Conservation (phyloP, 2,113 vertebrate species). For the Pelvicachromis taeniatus region DNA sequence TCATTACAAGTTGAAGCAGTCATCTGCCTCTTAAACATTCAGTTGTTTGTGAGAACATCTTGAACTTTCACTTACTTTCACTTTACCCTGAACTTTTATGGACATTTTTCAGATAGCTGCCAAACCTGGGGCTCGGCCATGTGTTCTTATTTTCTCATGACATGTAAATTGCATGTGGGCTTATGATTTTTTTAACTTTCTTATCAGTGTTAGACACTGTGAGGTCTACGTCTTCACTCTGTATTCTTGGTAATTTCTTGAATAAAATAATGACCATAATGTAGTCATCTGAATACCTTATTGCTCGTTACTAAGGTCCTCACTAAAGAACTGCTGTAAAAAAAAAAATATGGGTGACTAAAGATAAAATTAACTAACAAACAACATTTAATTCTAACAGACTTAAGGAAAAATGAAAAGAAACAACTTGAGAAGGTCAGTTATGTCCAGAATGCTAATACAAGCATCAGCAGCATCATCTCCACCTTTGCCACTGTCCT, state of each 20-base stretch:
- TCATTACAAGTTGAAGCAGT: not conserved
- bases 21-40: not conserved
- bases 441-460: constrained; percentile 72
- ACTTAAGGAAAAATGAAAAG: constrained; percentile 69
- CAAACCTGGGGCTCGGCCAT: not conserved
- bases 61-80: not conserved
- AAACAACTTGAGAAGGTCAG: constrained; percentile 62
- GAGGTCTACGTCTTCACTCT: not conserved
- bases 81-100: not conserved
- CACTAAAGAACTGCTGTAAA: not conserved
- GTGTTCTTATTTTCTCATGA: not conserved
- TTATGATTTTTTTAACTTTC: not conserved
- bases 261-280: not conserved
- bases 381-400: constrained; percentile 37
- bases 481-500: constrained; percentile 71
- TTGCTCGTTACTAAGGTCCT: not conserved
- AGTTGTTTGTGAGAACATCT: not conserved
- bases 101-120: accelerated
- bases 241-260: not conserved
- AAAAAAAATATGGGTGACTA: not conserved
- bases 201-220: not conserved
- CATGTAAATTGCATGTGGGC: not conserved
- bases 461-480: constrained; percentile 57
- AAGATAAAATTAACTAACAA: not conserved
- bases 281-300: not conserved